These are phyloP conservation scores for Nautilus pompilius DNA, from an alignment of 1,140 invertebrate genomes.

Conservation along the genomic window DNA sequence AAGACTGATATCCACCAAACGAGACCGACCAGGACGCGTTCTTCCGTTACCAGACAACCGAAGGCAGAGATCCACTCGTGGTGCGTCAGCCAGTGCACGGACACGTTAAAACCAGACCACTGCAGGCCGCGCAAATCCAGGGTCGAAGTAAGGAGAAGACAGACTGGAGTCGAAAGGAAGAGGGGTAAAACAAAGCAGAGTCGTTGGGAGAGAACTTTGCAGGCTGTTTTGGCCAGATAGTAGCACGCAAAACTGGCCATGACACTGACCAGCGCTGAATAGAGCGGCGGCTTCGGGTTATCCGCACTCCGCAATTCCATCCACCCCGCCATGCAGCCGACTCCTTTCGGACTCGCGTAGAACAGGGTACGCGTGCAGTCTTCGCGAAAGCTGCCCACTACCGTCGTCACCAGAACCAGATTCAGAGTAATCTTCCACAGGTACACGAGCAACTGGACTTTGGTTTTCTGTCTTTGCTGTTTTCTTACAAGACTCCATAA, in stretches of 20 bases:
- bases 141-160: conserved; percentile 74
- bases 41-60: conserved; percentile 6
- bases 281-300: conserved; percentile 6
- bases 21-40: conserved; percentile 28
- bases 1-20: conserved; percentile 92
- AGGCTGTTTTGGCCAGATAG: conserved; percentile 59
- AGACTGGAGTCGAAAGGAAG: conserved; percentile 84
- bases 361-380: background rate
- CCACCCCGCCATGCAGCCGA: background rate
- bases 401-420: background rate
- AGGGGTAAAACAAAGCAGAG: conserved; percentile 96
- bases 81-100: conserved; percentile 78
- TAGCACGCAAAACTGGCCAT: conserved; percentile 28
- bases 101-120: background rate
- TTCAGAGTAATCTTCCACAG: background rate
- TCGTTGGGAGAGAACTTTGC: conserved; percentile 93
- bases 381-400: background rate
- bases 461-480: background rate
- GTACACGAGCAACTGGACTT: background rate
- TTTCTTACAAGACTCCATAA: background rate
- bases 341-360: background rate
- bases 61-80: conserved; percentile 11
- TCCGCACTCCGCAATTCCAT: background rate
- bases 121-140: background rate
- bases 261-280: conserved; percentile 23